Base-by-base conservation (phyloP, 2,888 invertebrate genomes). In the Ornithoptera alexandrae region DNA sequence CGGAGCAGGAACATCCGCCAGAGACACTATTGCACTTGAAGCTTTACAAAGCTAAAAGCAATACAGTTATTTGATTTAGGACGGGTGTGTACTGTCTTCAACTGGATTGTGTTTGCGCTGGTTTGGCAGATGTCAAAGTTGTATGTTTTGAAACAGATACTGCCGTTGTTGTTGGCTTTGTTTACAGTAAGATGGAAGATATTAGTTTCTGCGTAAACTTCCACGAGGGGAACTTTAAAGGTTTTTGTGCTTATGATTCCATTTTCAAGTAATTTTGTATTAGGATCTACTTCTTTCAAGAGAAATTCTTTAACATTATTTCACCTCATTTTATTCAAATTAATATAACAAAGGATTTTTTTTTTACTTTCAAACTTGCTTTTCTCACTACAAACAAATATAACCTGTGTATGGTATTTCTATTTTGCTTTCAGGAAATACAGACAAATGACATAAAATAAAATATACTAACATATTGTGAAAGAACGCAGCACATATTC, bases 31-130 rank as follows among this genome's bases (percentile, higher is more conserved):
- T 92, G 91, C 91, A 91, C 90, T 91, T 89, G 89, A 90, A 90
- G 90, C 89, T 85, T 90, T 91, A 90, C 90, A 91, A 88, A 90
- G 91, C 92, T 91, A 88, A 89, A 90, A 92, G 91, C 92, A 91
- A 92, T 91, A 92, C 90, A 90, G 90, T 92, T 92, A 92, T 92
- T 92, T 92, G 91, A 92, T 92, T 92, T 92, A 91, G 92, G 90
- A 85, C 90, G 90, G 85, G 85, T 89, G 87, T 90, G 87, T 88
- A 86, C 89, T 83, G 89, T 87, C 89, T 91, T 90, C 87, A 85
- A 83, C 81, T 85, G 89, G 88, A 90, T 91, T 91, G 89, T 91
- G 89, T 91, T 92, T 92, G 88, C 87, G 85, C 90, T 88, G 86
- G 89, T 91, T 92, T 91, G 91, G 90, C 90, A 92, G 88, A 90